These are phyloP conservation scores for Trachelipus rathkii DNA, from an alignment of 1,140 invertebrate species.

Conservation along the genomic window DNA sequence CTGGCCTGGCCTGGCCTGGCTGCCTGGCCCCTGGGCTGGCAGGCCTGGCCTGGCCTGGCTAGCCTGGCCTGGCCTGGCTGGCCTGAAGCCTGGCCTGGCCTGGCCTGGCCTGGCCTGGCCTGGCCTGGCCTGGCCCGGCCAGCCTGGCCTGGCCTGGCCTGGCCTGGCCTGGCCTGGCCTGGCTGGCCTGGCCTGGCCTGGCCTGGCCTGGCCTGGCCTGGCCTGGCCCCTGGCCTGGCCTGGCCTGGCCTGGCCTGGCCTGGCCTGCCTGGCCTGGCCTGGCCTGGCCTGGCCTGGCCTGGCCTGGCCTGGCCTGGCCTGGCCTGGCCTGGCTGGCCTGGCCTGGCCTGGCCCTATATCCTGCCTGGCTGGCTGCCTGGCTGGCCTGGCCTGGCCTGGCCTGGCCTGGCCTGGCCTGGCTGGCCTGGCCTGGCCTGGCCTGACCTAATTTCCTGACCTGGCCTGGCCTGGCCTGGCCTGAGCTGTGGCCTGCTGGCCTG, in stretches of 20 bases:
- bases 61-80: conserved; percentile 26
- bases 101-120: conserved; percentile 23
- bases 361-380: neutral
- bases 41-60: conserved; percentile 14
- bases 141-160: conserved; percentile 25
- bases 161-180: conserved; percentile 30
- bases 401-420: conserved; percentile 23
- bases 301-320: conserved; percentile 24
- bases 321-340: too few species aligned
- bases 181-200: conserved; percentile 26
- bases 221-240: too few species aligned
- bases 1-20: conserved; percentile 22
- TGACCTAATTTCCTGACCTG: conserved; percentile 7
- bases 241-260: conserved; percentile 40
- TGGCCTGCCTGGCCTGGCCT: too few species aligned
- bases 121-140: conserved; percentile 24
- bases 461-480: conserved; percentile 21
- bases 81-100: too few species aligned
- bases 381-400: conserved; percentile 18
- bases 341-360: neutral
- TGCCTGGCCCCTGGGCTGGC: too few species aligned
- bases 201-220: conserved; percentile 31
- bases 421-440: conserved; percentile 12
- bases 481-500: neutral
- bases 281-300: conserved; percentile 21